These are phyloP conservation scores for Macroteleia sp. DNA, from an alignment of 2,888 invertebrate species.

Conservation along the genomic window DNA sequence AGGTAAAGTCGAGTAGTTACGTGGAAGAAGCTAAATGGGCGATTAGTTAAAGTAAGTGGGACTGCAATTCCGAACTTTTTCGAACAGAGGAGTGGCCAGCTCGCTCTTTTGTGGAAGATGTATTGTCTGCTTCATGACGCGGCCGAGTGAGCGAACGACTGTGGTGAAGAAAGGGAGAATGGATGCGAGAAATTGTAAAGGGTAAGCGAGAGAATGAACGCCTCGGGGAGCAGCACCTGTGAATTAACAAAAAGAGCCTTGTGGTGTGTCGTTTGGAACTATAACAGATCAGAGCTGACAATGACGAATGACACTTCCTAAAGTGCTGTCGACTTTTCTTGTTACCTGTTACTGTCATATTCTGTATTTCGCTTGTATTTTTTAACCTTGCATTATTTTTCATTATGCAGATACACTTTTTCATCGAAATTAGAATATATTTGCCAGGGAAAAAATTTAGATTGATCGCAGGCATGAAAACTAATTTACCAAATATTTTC, in stretches of 20 bases:
- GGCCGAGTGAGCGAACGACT: slow-evolving; percentile 68
- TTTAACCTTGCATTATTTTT: slow-evolving; percentile 48
- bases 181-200: slow-evolving; percentile 62
- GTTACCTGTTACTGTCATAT: slow-evolving; percentile 63
- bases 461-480: slow-evolving; percentile 16
- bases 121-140: slow-evolving; percentile 67
- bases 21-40: slow-evolving; percentile 56
- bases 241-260: slow-evolving; percentile 64
- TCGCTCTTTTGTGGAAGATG: slow-evolving; percentile 69
- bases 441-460: slow-evolving; percentile 5
- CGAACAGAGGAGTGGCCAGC: slow-evolving; percentile 57
- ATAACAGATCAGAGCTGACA: slow-evolving; percentile 72
- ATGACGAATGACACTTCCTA: slow-evolving; percentile 77
- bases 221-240: slow-evolving; percentile 57
- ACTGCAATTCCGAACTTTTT: slow-evolving; percentile 61
- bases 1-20: slow-evolving; percentile 48
- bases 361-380: slow-evolving; percentile 23
- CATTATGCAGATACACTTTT: slow-evolving; percentile 27
- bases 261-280: slow-evolving; percentile 58
- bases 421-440: slow-evolving; percentile 25
- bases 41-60: slow-evolving; percentile 64
- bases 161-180: slow-evolving; percentile 56
- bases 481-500: slow-evolving; percentile 1
- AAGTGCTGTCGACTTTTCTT: slow-evolving; percentile 78
- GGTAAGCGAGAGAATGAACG: slow-evolving; percentile 65